Conservation (phyloP, 1,140 invertebrate genomes). For the Lasioglossum albipes region DNA sequence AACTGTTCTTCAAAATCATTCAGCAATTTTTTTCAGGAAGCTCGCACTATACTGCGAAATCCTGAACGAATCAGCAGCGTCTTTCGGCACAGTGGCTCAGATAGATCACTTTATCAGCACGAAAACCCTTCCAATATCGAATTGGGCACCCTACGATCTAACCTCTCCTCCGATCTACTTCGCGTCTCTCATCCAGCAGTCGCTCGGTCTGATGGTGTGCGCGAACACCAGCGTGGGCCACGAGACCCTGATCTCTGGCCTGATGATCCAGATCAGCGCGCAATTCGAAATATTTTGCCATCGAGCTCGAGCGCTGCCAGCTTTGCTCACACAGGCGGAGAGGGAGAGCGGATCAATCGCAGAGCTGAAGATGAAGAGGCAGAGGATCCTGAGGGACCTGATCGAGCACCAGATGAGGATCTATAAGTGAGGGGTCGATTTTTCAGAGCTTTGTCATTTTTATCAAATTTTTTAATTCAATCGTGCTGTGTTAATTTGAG, state of each 20-base stretch:
- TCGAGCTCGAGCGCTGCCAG: slow-evolving; percentile 44
- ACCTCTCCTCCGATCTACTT: not conserved
- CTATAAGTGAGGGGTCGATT: slow-evolving; percentile 36
- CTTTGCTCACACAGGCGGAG: not conserved
- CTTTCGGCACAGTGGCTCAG: slow-evolving; percentile 41
- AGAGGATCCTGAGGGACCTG: slow-evolving; percentile 23
- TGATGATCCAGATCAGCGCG: slow-evolving; percentile 59
- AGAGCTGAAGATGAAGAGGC: slow-evolving; percentile 11
- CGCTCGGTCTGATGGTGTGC: slow-evolving; percentile 44
- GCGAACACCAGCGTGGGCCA: slow-evolving; percentile 54
- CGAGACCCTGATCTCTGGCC: slow-evolving; percentile 56
- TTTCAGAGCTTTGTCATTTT: no score
- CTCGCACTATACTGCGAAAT: slow-evolving; percentile 55
- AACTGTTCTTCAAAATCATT: no score
- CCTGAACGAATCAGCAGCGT: slow-evolving; percentile 47
- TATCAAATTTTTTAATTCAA: no score
- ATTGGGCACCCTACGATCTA: slow-evolving; percentile 50
- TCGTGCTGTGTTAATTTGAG: no score
- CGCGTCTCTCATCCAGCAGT: slow-evolving; percentile 45
- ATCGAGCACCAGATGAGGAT: slow-evolving; percentile 48
- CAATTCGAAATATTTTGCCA: slow-evolving; percentile 63
- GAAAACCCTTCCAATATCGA: slow-evolving; percentile 26
- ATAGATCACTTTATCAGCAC: not conserved
- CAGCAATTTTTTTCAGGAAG: slow-evolving; percentile 14
- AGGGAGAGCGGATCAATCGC: not conserved